Evolutionary conservation across 2,113 vertebrate species (phyloP), one percentile per base, ranked within the genome.

Genomic region (Pterocles orientalis): DNA sequence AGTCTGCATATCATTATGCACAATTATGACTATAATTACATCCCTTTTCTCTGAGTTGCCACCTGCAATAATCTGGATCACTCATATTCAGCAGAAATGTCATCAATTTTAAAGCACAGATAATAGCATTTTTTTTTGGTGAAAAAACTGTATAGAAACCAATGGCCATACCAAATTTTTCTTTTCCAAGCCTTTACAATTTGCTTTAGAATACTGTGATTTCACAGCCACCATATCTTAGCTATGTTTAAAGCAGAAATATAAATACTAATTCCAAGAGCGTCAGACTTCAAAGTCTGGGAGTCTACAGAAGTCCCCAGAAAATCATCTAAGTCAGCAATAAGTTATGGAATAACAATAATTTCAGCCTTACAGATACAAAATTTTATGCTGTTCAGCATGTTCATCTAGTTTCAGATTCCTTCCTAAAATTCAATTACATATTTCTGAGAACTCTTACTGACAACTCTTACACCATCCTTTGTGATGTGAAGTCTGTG

Each of bases 21-120:
- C 92, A 93, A 96, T 97, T 96, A 95, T 86, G 82, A 76, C 78
- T 84, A 62, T 94, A 96, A 96, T 97, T 95, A 94, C 71, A 97
- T 57, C 47, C 57, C 45, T 95, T 95, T 78, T 94, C 13, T 82
- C 39, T 82, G 75, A 92, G 50, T 89, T 95, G 77, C 83, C 75
- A 93, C 64, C 64, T 94, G 72, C 6, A 14, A 92, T 82, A 95
- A 87, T 51, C 39, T 87, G 48, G 31, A 85, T 92, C 48, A 79
- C 58, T 76, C 10, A 50, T 71, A 79, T 93, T 90, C 87, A 87
- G 31, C 51, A 87, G 51, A 92, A 95, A 82, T 43, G 21, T 50
- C 53, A 19, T 69, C 0, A 85, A 86, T 91, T 95, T 82, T 33
- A 48, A 84, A 82, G 17, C 47, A 14, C 23, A 76, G 12, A 41